Percentiles rank a stretch among this genome's conserved stretches.
phyloP scores from a whole-genome alignment of 2,797 vertebrate genomes.

The Aselliscus stoliczkanus region DNA sequence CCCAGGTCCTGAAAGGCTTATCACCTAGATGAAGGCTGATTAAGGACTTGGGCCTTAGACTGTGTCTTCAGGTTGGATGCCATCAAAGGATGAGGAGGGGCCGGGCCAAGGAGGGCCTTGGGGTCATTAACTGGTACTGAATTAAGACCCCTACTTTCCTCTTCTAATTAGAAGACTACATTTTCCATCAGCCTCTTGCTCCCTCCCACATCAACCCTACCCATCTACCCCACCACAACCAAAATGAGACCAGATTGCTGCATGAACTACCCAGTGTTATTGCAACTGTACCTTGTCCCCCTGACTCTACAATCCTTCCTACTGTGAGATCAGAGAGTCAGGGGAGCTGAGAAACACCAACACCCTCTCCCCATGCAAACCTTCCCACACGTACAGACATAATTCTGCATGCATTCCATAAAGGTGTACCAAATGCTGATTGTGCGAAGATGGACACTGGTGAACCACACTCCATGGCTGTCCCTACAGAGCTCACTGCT shows the following conservation, averaged over 20 bases:
- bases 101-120: background rate
- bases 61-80: background rate
- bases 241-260: background rate
- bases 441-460: background rate
- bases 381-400: background rate
- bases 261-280: background rate
- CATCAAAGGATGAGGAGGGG: background rate
- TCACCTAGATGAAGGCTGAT: background rate
- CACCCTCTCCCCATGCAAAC: background rate
- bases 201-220: background rate
- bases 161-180: background rate
- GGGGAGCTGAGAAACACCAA: background rate
- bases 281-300: background rate
- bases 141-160: background rate
- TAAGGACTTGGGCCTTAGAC: background rate
- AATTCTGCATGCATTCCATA: background rate
- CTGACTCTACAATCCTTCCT: background rate
- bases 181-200: background rate
- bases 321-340: background rate
- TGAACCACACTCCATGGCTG: no score
- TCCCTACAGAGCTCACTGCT: background rate
- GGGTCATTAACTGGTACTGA: background rate
- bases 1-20: background rate
- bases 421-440: background rate
- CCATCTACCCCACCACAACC: background rate